A percentile compares a stretch with the other conserved stretches of the same genome.
Conservation (phyloP, 2,113 vertebrate genomes). For the Sceloporus undulatus region DNA sequence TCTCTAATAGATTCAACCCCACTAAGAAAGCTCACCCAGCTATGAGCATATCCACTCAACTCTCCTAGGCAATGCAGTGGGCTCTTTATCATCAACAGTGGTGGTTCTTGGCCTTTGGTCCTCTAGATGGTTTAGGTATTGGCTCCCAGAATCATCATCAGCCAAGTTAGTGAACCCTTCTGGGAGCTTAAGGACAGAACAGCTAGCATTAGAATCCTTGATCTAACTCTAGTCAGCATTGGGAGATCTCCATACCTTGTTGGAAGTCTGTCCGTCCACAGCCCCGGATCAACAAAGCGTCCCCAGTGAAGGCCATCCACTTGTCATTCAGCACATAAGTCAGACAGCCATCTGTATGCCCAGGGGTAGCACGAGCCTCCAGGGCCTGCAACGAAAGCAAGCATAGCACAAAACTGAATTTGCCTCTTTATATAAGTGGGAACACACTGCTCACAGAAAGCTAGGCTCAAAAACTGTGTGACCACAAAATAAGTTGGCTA, state of each 20-base stretch:
- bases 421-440: not conserved
- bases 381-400: slow-evolving; percentile 71
- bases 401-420: not conserved
- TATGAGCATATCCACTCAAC: no score
- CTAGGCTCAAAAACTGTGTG: no score
- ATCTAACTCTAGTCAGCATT: not conserved
- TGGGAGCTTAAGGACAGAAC: not conserved
- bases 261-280: slow-evolving; percentile 94
- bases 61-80: no score
- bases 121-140: not conserved
- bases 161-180: not conserved
- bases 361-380: slow-evolving; percentile 84
- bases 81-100: not conserved
- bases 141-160: not conserved
- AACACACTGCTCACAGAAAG: not conserved
- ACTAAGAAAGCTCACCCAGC: not conserved
- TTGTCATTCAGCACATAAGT: slow-evolving; percentile 82
- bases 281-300: slow-evolving; percentile 88
- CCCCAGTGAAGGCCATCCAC: slow-evolving; percentile 91
- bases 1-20: not conserved
- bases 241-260: slow-evolving; percentile 79
- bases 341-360: slow-evolving; percentile 90
- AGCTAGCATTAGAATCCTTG: not conserved
- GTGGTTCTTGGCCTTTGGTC: not conserved
- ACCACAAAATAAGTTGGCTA: not conserved